Base-by-base conservation (phyloP, 2,888 invertebrate genomes). In the Phasia obesa region DNA sequence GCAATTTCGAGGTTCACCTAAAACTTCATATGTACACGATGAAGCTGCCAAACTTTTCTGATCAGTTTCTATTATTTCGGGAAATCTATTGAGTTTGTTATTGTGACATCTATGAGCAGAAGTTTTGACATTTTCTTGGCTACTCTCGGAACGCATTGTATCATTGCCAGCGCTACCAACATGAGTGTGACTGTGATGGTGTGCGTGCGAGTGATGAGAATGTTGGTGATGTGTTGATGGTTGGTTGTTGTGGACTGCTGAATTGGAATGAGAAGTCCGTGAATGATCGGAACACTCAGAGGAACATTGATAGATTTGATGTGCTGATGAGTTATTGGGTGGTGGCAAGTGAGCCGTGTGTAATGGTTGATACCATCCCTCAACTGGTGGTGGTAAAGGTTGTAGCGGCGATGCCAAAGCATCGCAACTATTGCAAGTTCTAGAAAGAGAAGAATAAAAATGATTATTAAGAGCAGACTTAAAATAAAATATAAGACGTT, bases 251-350 rank as follows among this genome's bases (percentile, higher is more conserved):
- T 86, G 84, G 55, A 83, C 83, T n/a, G 86, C 85, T 2, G 81
- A 13, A 85, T 89, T 89, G 25, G 88, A 78, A 55, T 89, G 88
- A 27, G 91, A 89, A 86, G 90, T 89, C 53, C 89, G 88, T 67
- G 91, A 91, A 86, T 91, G 89, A 85, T 92, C 92, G n/a, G 92
- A 91, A 75, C 92, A 91, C 85, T 91, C 91, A 76, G 91, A 91
- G 87, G 91, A 91, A 90, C 91, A 91, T 87, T 91, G 90, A 86
- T 91, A 91, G 86, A 92, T 91, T 86, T 91, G 91, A 85, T 90
- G 88, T 64, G 86, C 88, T 74, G 89, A 89, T 57, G 89, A 86
- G 71, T 90, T 90, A 9, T 86, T 81, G 7, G 87, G 81, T 59
- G 85, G 88, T 59, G 85, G 88, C 84, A 88, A 86, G 17, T 87